These are phyloP conservation scores for Danio kyathit DNA, from an alignment of 2,797 vertebrate genomes.

Conservation along the genomic window DNA sequence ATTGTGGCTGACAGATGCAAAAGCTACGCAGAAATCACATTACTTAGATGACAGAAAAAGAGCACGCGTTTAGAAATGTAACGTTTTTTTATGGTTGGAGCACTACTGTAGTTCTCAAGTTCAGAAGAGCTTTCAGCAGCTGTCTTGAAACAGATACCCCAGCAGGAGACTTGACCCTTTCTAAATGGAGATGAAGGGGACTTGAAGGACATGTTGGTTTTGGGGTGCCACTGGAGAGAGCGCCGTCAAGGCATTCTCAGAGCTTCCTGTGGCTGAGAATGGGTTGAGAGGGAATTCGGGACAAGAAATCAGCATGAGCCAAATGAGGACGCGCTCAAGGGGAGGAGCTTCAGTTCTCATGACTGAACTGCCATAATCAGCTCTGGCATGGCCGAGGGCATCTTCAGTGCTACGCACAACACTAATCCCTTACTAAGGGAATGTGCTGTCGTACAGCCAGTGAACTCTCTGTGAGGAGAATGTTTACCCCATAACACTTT, in stretches of 20 bases:
- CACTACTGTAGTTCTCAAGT: conserved; percentile 75
- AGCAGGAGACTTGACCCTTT: conserved; percentile 68
- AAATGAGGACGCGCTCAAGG: conserved; percentile 54
- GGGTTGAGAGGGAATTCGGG: conserved; percentile 56
- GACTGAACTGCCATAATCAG: conserved; percentile 63
- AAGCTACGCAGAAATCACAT: conserved; percentile 58
- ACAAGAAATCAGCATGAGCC: conserved; percentile 62
- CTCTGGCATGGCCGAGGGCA: conserved; percentile 55
- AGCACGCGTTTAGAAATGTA: conserved; percentile 53
- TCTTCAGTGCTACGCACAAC: conserved; percentile 27
- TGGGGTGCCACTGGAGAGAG: conserved; percentile 28
- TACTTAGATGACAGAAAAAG: not conserved
- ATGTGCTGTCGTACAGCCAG: not conserved
- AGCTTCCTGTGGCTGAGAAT: not conserved
- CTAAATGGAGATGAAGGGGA: conserved; percentile 74
- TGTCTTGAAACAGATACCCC: conserved; percentile 78
- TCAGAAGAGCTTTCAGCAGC: conserved; percentile 79
- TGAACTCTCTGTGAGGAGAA: conserved; percentile 3
- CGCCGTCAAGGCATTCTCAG: not conserved
- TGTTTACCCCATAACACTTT: not conserved
- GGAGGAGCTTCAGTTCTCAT: conserved; percentile 59
- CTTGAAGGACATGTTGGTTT: conserved; percentile 67
- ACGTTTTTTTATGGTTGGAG: conserved; percentile 62
- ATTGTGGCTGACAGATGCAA: conserved; percentile 60
- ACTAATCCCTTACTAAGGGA: conserved; percentile 6